Evolutionary conservation across 2,113 vertebrate genomes (phyloP).

Genomic region (Hyla sarda): DNA sequence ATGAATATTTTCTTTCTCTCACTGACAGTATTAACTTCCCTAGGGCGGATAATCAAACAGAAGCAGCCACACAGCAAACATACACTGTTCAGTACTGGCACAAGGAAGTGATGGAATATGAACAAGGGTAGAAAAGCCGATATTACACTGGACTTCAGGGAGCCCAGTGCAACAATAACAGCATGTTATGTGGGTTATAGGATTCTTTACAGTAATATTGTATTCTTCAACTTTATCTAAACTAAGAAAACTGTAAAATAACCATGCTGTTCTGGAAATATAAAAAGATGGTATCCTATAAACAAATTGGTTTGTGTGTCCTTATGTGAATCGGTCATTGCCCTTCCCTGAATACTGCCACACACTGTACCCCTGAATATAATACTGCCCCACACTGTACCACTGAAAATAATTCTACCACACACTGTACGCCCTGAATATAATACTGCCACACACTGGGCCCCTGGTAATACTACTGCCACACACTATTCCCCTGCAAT

Average conservation of each 20-base stretch:
- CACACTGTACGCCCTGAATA: no score
- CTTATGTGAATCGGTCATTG: no score
- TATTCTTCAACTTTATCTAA: not conserved
- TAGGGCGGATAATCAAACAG: not conserved
- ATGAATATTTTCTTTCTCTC: not conserved
- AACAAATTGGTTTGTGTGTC: no score
- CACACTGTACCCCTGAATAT: no score
- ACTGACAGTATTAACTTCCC: not conserved
- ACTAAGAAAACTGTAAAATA: not conserved
- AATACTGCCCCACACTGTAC: no score
- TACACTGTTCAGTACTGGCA: not conserved
- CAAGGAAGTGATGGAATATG: not conserved
- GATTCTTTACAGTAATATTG: not conserved
- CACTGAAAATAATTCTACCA: no score
- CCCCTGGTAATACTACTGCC: no score
- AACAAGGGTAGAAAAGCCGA: not conserved
- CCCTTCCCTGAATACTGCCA: no score
- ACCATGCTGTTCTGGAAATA: not conserved
- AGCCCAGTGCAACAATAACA: not conserved
- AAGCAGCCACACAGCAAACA: not conserved
- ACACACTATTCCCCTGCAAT: no score
- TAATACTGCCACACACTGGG: no score
- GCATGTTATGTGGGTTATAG: not conserved
- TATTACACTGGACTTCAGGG: constrained; percentile 9
- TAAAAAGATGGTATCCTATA: not conserved